These are phyloP conservation scores for Paedocypris sp. DNA, from an alignment of 2,113 vertebrate genomes.

Conservation along the genomic window DNA sequence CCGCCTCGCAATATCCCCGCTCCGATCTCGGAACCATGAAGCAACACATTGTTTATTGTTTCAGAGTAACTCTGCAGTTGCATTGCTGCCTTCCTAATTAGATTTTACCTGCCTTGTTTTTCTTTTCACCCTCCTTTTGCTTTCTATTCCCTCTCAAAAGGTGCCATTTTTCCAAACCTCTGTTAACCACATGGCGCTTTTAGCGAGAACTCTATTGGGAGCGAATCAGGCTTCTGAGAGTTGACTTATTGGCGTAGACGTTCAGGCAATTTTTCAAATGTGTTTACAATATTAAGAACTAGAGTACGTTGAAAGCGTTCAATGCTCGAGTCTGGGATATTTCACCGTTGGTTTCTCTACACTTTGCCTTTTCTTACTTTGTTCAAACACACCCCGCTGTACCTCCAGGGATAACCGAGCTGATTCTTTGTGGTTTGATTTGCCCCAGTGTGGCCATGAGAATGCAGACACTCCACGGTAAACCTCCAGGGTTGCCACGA, in stretches of 20 bases:
- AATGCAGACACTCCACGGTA: slow-evolving; percentile 11
- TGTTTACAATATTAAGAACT: slow-evolving; percentile 14
- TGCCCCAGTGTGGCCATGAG: slow-evolving; percentile 26
- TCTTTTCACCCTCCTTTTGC: slow-evolving; percentile 42
- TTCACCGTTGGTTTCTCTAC: background rate
- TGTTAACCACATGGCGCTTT: slow-evolving; percentile 6
- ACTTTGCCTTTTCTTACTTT: background rate
- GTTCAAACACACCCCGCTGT: slow-evolving; percentile 1
- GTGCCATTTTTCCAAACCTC: slow-evolving; percentile 37
- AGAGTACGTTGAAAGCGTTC: slow-evolving; percentile 17
- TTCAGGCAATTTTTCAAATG: background rate
- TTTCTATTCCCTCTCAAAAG: slow-evolving; percentile 31
- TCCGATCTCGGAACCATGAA: slow-evolving; percentile 32
- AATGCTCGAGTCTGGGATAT: background rate
- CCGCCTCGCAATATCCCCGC: slow-evolving; percentile 41
- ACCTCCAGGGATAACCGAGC: slow-evolving; percentile 23
- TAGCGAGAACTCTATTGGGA: background rate
- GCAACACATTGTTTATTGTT: slow-evolving; percentile 58
- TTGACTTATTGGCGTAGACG: slow-evolving; percentile 3
- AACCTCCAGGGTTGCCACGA: slow-evolving; percentile 28
- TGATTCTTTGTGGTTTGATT: slow-evolving; percentile 20
- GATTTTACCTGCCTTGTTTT: slow-evolving; percentile 62
- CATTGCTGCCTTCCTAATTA: slow-evolving; percentile 59
- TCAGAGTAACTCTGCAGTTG: slow-evolving; percentile 54
- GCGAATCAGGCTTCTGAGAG: background rate